Conservation (phyloP, 1,140 invertebrate species). For the Aphidius gifuensis region DNA sequence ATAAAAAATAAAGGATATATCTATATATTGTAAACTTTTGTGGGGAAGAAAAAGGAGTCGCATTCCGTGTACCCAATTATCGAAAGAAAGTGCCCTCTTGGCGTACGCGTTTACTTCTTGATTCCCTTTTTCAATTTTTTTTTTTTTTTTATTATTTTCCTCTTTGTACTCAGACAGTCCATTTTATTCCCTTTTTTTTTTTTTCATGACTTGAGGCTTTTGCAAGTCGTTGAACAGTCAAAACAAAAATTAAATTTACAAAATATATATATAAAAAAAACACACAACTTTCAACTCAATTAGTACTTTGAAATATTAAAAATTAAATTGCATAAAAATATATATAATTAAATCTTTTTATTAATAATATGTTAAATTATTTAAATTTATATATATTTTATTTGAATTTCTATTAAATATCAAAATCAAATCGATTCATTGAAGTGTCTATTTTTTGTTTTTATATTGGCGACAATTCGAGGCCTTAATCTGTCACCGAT, state of each 20-base stretch:
- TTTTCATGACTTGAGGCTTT: not conserved
- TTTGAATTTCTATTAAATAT: conserved; percentile 15
- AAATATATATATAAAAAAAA: conserved; percentile 2
- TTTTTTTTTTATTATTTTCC: conserved; percentile 5
- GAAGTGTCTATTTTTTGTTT: conserved; percentile 12
- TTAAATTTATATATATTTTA: not conserved
- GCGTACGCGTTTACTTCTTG: conserved; percentile 18
- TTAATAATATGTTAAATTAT: conserved; percentile 6
- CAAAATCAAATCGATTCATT: not conserved
- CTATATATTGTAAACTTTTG: conserved; percentile 22
- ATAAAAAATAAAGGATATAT: conserved; percentile 5
- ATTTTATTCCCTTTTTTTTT: not conserved
- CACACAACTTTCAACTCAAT: conserved; percentile 9
- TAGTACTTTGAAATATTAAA: conserved; percentile 6
- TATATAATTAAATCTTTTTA: conserved; percentile 8
- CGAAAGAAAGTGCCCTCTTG: conserved; percentile 33
- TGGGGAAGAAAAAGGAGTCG: conserved; percentile 38
- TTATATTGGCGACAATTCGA: conserved; percentile 13
- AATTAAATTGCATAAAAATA: conserved; percentile 10
- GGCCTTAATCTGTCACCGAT: conserved; percentile 51
- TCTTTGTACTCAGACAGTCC: conserved; percentile 2
- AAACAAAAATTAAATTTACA: not conserved
- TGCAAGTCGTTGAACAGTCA: no score
- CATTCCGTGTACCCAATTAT: conserved; percentile 50
- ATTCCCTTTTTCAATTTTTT: not conserved